Conservation (phyloP, 2,113 vertebrate genomes). For the Varanus salvator region DNA sequence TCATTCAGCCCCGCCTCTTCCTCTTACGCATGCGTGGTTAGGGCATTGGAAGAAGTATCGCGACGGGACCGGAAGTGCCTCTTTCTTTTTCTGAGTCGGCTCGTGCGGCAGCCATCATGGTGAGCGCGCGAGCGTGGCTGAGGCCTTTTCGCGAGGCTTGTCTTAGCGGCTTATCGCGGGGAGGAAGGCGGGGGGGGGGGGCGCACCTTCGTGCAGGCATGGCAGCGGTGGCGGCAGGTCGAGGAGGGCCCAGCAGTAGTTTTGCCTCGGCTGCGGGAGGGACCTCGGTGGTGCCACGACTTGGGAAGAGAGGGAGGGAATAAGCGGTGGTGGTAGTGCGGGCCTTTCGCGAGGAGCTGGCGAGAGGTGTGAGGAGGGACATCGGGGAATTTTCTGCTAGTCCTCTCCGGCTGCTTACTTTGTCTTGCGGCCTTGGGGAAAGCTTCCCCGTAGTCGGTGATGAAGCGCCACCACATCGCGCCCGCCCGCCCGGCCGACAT, state of each 20-base stretch:
- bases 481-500: neutral
- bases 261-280: neutral
- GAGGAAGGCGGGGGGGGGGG: neutral
- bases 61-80: fast-evolving
- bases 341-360: neutral
- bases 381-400: neutral
- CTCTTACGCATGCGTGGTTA: neutral
- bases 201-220: neutral
- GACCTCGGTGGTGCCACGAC: neutral
- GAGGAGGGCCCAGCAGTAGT: no score
- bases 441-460: neutral
- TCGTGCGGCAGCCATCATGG: conserved; percentile 68
- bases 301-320: neutral
- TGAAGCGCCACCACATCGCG: neutral
- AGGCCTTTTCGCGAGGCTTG: neutral
- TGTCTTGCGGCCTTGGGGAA: neutral
- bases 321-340: neutral
- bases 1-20: neutral
- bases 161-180: no score
- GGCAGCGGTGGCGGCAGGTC: neutral
- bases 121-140: neutral
- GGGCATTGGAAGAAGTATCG: neutral
- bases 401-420: neutral
- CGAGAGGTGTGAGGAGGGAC: neutral
- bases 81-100: conserved; percentile 32